A percentile compares a stretch with the other conserved stretches of the same genome.
Conservation (phyloP, 2,888 invertebrate genomes). For the Microctonus aethiopoides region DNA sequence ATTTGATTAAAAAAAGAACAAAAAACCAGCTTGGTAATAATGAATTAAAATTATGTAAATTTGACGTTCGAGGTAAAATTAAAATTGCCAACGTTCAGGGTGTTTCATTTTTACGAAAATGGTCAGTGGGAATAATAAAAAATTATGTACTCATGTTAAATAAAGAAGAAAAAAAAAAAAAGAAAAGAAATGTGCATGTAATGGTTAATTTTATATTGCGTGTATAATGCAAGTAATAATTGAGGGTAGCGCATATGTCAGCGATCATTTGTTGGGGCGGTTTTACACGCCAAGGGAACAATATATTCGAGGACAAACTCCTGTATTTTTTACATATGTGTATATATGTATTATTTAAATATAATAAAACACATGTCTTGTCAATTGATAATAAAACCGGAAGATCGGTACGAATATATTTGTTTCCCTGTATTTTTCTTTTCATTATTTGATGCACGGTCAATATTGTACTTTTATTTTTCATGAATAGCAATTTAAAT, state of each 20-base stretch:
- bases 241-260: constrained; percentile 32
- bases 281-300: constrained; percentile 10
- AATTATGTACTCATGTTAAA: not conserved
- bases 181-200: not conserved
- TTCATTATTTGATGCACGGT: constrained; percentile 5
- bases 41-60: not conserved
- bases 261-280: constrained; percentile 13
- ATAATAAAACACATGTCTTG: constrained; percentile 20
- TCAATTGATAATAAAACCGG: constrained; percentile 6
- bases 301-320: constrained; percentile 5
- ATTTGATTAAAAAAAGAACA: not conserved
- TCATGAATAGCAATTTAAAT: constrained; percentile 10
- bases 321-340: not conserved
- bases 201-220: constrained; percentile 24
- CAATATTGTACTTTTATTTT: constrained; percentile 3
- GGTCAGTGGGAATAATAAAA: not conserved
- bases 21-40: not conserved
- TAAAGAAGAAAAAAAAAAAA: not conserved
- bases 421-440: constrained; percentile 19
- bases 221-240: constrained; percentile 24
- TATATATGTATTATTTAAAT: too few relatives aligned
- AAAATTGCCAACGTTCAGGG: not conserved
- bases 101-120: not conserved
- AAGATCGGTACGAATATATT: constrained; percentile 24
- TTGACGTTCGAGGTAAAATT: not conserved